Percentiles rank a stretch among this genome's conserved stretches.
phyloP scores from a whole-genome alignment of 2,888 invertebrate species.

The Acanthococcus lagerstroemiae region DNA sequence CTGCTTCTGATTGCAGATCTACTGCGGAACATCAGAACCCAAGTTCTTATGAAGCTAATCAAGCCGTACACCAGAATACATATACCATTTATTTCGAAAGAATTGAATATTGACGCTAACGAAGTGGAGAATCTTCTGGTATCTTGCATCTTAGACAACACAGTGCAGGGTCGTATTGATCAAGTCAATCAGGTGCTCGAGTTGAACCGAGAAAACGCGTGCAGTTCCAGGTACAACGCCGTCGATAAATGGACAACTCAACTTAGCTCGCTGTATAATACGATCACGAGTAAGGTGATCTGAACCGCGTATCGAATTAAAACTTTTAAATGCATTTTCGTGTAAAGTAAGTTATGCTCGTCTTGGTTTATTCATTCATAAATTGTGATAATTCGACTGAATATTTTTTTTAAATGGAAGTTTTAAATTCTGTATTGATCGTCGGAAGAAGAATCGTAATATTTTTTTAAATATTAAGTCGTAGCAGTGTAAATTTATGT shows the following conservation, averaged over 20 bases:
- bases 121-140: constrained; percentile 95
- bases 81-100: constrained; percentile 93
- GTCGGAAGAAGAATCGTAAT: no score
- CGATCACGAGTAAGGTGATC: constrained; percentile 83
- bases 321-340: no score
- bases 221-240: constrained; percentile 79
- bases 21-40: constrained; percentile 85
- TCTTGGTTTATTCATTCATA: no score
- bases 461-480: no score
- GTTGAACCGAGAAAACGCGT: constrained; percentile 66
- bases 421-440: no score
- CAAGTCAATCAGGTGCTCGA: constrained; percentile 81
- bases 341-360: no score
- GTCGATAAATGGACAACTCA: constrained; percentile 95
- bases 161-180: constrained; percentile 76
- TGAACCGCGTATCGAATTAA: no score
- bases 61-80: constrained; percentile 96
- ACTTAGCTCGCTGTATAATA: constrained; percentile 73
- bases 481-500: no score
- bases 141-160: constrained; percentile 93
- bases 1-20: constrained; percentile 52
- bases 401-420: no score
- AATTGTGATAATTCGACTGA: no score
- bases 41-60: constrained; percentile 89
- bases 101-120: constrained; percentile 80